phyloP scores from a whole-genome alignment of 2,888 invertebrate species.

The Anthophora plumipes region DNA sequence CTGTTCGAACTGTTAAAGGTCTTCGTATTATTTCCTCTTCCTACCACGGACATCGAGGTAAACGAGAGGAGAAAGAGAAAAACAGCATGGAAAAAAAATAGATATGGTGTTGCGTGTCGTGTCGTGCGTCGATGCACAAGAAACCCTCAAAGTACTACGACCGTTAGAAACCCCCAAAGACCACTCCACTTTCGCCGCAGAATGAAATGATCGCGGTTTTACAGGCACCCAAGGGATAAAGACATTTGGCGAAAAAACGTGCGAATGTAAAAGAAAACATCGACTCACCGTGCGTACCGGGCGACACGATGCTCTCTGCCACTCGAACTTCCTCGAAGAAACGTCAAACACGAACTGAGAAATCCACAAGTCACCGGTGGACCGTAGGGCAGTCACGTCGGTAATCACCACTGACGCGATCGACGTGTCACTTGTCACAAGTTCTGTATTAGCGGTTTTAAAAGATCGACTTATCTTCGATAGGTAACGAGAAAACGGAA shows the following conservation, averaged over 20 bases:
- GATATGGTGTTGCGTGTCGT: background rate
- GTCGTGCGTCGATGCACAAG: slow-evolving; percentile 37
- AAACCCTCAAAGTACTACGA: slow-evolving; percentile 54
- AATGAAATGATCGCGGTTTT: background rate
- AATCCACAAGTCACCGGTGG: slow-evolving; percentile 49
- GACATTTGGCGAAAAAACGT: background rate
- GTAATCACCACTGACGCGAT: slow-evolving; percentile 40
- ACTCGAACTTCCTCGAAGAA: slow-evolving; percentile 25
- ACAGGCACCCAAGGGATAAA: too few relatives aligned
- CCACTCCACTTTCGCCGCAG: background rate
- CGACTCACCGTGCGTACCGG: slow-evolving; percentile 62
- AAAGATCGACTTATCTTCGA: background rate
- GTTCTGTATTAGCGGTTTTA: background rate
- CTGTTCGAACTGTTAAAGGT: slow-evolving; percentile 43
- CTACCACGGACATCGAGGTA: background rate
- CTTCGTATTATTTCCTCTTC: slow-evolving; percentile 53
- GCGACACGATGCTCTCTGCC: slow-evolving; percentile 58
- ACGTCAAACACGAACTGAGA: slow-evolving; percentile 21
- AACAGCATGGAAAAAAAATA: too few relatives aligned
- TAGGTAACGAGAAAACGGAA: background rate
- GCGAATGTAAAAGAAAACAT: background rate
- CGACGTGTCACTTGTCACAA: slow-evolving; percentile 34
- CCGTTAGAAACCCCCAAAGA: background rate
- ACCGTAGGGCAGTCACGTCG: slow-evolving; percentile 18
- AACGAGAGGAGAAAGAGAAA: background rate